Conservation (phyloP, 64 coral and sea anemone species). For the Pocillopora damicornis region DNA sequence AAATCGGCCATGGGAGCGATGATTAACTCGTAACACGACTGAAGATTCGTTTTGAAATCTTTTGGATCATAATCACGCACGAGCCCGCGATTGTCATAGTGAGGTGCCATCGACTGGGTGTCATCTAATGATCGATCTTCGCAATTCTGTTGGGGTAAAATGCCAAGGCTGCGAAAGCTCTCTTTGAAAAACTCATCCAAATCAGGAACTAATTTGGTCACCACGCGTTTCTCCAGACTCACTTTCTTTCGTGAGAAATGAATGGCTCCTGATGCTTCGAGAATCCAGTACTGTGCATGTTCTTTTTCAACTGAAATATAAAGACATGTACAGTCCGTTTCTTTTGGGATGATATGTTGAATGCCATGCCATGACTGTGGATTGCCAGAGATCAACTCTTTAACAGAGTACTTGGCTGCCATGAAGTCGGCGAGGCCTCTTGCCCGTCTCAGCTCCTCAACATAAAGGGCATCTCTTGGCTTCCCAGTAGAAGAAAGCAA, state of each 20-base stretch:
- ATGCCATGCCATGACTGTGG: neutral
- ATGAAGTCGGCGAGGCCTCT: neutral
- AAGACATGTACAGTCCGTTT: neutral
- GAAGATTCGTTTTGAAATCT: neutral
- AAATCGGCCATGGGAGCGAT: neutral
- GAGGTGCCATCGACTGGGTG: neutral
- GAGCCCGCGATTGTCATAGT: neutral
- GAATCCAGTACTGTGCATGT: neutral
- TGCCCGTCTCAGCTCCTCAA: neutral
- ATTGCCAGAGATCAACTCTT: neutral
- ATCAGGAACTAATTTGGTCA: neutral
- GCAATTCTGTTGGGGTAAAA: neutral
- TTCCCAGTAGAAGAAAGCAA: too few relatives aligned
- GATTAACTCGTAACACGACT: neutral
- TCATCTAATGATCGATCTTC: neutral
- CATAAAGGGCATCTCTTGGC: neutral
- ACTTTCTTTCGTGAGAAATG: neutral
- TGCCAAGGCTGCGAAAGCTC: neutral
- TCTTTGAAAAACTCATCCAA: neutral
- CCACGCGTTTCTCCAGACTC: neutral
- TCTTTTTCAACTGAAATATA: neutral
- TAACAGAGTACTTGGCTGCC: neutral
- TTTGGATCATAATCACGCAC: neutral
- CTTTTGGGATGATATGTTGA: neutral
- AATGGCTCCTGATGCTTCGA: neutral